Evolutionary conservation across 2,113 vertebrate species (phyloP).

Genomic region (Channa maculata): DNA sequence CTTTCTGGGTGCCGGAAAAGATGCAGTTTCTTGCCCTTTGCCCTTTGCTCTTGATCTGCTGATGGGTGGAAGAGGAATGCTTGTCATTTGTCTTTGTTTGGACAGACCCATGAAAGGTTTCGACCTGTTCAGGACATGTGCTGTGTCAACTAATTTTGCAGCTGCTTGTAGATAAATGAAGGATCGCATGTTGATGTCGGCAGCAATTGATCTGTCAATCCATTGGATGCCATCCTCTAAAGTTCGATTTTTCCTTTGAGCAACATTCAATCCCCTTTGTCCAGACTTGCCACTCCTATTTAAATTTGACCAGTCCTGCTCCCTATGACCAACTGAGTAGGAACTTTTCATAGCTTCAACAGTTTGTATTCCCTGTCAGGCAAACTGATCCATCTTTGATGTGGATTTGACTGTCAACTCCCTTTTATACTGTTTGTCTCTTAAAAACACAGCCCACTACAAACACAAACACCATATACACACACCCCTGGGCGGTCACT

Average conservation of each 20-base stretch:
- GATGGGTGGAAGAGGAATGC: conserved; percentile 72
- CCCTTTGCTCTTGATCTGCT: conserved; percentile 33
- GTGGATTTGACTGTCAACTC: conserved; percentile 25
- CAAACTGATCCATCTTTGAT: conserved; percentile 16
- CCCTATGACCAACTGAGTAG: conserved; percentile 31
- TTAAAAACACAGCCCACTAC: conserved; percentile 40
- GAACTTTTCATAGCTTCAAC: conserved; percentile 62
- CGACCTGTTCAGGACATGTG: conserved; percentile 25
- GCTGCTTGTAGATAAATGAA: neutral
- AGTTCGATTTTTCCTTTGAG: conserved; percentile 28
- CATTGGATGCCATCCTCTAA: conserved; percentile 29
- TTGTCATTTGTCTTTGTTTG: conserved; percentile 17
- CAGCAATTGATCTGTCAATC: conserved; percentile 1
- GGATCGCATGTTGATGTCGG: neutral
- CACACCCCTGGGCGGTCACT: conserved; percentile 51
- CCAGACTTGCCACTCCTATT: conserved; percentile 54
- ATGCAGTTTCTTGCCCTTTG: conserved; percentile 1
- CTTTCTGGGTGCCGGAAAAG: neutral
- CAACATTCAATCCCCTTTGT: conserved; percentile 22
- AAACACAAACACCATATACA: conserved; percentile 22
- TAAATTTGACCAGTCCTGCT: conserved; percentile 47
- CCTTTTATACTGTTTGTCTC: conserved; percentile 56
- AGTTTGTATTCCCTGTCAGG: conserved; percentile 1
- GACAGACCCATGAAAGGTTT: conserved; percentile 25
- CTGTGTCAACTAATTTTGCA: conserved; percentile 23